Evolutionary conservation across 2,113 vertebrate genomes (phyloP).

Genomic region (Marmota flaviventris): DNA sequence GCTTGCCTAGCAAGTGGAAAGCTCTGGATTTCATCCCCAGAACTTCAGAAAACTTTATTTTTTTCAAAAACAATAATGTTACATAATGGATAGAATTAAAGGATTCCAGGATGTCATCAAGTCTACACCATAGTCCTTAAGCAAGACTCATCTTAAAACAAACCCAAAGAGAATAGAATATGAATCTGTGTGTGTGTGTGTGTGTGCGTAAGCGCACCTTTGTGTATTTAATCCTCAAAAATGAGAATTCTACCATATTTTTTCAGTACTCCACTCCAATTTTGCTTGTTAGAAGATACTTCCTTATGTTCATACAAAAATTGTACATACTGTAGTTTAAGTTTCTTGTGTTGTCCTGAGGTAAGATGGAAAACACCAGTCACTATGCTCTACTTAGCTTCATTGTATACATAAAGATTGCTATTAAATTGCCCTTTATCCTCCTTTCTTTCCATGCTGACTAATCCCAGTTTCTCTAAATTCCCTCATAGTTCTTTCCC

Average conservation of each 20-base stretch:
- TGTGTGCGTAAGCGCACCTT: too few relatives aligned
- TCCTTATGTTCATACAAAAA: not conserved
- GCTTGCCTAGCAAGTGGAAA: not conserved
- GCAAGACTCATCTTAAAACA: constrained; percentile 37
- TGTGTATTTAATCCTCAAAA: not conserved
- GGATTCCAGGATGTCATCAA: not conserved
- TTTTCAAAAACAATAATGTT: not conserved
- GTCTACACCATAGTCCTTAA: not conserved
- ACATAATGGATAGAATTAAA: not conserved
- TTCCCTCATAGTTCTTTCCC: constrained; percentile 69
- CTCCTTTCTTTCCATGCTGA: constrained; percentile 57
- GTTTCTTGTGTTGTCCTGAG: constrained; percentile 9
- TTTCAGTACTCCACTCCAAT: not conserved
- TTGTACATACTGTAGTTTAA: constrained; percentile 3
- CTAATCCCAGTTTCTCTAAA: constrained; percentile 73
- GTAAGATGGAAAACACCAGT: constrained; percentile 41
- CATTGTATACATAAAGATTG: constrained; percentile 29
- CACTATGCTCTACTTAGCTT: not conserved
- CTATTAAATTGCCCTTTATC: constrained; percentile 72
- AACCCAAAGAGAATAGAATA: not conserved
- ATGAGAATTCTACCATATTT: constrained; percentile 11
- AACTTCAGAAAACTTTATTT: not conserved
- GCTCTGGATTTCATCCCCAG: not conserved
- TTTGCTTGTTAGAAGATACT: constrained; percentile 46
- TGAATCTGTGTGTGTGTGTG: not conserved